Conservation (phyloP, 2,797 vertebrate genomes). For the Netta rufina region DNA sequence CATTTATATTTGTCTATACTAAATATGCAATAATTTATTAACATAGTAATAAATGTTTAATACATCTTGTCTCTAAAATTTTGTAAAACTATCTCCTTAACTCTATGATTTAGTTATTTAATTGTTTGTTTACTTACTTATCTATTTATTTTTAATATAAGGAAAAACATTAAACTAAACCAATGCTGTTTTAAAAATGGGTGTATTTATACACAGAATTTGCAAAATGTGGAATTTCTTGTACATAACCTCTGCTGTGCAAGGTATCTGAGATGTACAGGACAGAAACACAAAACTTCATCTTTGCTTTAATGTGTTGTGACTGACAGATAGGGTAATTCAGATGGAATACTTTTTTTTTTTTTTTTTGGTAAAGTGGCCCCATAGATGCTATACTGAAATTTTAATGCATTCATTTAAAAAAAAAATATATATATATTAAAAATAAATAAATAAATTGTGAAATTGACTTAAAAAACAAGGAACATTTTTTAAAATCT, state of each 20-base stretch:
- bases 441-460: not conserved
- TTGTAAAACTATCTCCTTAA: not conserved
- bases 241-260: not conserved
- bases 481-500: not conserved
- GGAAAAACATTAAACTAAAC: not conserved
- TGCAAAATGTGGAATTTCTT: not conserved
- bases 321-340: not conserved
- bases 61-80: conserved; percentile 6
- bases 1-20: conserved; percentile 60
- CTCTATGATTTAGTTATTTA: not conserved
- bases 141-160: not conserved
- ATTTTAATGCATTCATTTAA: not conserved
- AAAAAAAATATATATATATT: not conserved
- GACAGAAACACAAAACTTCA: not conserved
- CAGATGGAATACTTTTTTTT: accelerated
- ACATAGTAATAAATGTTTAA: conserved; percentile 67
- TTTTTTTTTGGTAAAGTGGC: not conserved
- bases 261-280: not conserved
- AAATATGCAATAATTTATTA: conserved; percentile 66
- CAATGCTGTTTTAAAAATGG: not conserved
- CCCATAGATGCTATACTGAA: accelerated
- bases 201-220: accelerated
- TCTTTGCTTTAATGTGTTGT: not conserved
- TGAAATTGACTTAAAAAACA: not conserved
- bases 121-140: not conserved